A percentile compares a stretch with the other conserved stretches of the same genome.
Conservation (phyloP, 1,140 invertebrate species). For the Cataglyphis hispanica region DNA sequence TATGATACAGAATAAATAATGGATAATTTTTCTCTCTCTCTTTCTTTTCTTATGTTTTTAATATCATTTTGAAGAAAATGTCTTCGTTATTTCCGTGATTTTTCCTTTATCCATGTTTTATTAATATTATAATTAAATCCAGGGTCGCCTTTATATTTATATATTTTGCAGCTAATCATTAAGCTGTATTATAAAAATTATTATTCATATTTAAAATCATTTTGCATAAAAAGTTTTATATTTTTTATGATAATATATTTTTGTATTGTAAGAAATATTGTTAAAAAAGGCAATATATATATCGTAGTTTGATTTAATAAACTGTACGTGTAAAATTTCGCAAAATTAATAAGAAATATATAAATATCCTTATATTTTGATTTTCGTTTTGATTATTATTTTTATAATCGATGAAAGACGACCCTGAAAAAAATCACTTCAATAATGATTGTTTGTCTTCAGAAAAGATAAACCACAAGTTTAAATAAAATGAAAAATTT, state of each 20-base stretch:
- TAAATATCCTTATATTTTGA: slow-evolving; percentile 43
- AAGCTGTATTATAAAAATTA: neutral
- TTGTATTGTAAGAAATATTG: neutral
- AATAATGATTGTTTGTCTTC: neutral
- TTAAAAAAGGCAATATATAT: slow-evolving; percentile 11
- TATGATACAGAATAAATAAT: neutral
- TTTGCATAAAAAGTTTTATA: neutral
- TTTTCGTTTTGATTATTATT: slow-evolving; percentile 52
- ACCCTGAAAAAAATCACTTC: slow-evolving; percentile 25
- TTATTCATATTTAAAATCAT: neutral
- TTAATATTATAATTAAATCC: slow-evolving; percentile 4
- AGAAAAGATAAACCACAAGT: neutral
- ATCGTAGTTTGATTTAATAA: slow-evolving; percentile 3
- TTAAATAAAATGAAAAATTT: neutral
- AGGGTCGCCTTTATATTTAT: slow-evolving; percentile 28
- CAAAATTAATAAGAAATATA: slow-evolving; percentile 45
- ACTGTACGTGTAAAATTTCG: slow-evolving; percentile 9
- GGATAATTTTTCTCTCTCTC: neutral
- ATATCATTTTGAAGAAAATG: neutral
- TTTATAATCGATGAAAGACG: slow-evolving; percentile 21
- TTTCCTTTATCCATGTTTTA: neutral
- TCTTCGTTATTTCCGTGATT: neutral
- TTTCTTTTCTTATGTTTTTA: slow-evolving; percentile 25
- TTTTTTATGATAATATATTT: neutral
- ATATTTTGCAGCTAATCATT: slow-evolving; percentile 17